Evolutionary conservation across 2,113 vertebrate genomes (phyloP), one percentile per base, ranked within the genome.

Genomic region (Pterocles burchelli): DNA sequence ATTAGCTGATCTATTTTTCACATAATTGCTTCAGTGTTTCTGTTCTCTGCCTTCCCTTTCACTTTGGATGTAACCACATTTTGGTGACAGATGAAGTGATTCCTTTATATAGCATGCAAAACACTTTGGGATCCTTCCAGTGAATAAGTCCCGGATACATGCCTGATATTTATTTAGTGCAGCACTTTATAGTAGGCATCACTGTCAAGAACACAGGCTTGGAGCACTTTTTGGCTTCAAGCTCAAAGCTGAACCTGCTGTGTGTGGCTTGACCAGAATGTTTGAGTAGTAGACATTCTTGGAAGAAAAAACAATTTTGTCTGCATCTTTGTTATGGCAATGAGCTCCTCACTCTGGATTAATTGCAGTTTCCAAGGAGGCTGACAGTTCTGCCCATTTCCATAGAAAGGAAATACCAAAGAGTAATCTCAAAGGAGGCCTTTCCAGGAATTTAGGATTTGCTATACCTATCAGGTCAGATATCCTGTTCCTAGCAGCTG

Each of bases 401-500:
- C 70, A 82, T 45, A 74, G 85, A 94, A 93, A 96, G 95, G 93
- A 96, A 94, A 96, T 96, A 89, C 65, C 90, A 61, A 71, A 89
- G 85, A 63, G 61, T 41, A 61, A 38, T 28, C 73, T 75, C 52
- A 63, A 83, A 90, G 72, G 79, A 94, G 83, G 31, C 66, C 67
- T 81, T 89, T 83, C 85, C 92, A 81, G 55, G 85, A 95, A 94
- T 90, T 84, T 72, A 65, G 96, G 65, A 82, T 94, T 95, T 94
- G 80, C 57, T 90, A 54, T 89, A 90, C 92, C 76, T 84, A 54
- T 86, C 73, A 36, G 73, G 65, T 96, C 73, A 95, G 79, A 96
- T 96, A 95, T 95, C 93, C 55, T 93, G 79, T 92, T 94, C 70
- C 83, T 90, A 72, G 66, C 92, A 96, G 95, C 96, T 96, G 95